Percentiles rank a stretch among this genome's conserved stretches.
Conservation (phyloP, 2,888 invertebrate genomes). For the Epinotia brunnichana region DNA sequence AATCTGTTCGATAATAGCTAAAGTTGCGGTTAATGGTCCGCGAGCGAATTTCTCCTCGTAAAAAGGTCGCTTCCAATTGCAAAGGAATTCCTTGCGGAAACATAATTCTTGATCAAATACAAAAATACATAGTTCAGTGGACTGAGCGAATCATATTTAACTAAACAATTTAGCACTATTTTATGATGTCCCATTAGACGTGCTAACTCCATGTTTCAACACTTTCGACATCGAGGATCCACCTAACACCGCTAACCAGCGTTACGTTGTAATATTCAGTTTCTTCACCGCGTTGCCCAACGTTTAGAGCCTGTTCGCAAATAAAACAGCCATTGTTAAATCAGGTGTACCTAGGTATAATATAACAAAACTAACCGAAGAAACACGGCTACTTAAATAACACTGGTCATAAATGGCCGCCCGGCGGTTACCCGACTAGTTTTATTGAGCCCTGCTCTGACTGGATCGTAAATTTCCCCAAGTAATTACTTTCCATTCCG, state of each 20-base stretch:
- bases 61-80: conserved; percentile 21
- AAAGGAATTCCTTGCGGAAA: conserved; percentile 22
- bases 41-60: conserved; percentile 28
- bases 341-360: conserved; percentile 40
- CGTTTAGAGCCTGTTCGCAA: conserved; percentile 36
- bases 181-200: conserved; percentile 39
- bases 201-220: conserved; percentile 39
- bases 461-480: conserved; percentile 76
- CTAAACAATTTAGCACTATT: conserved; percentile 25
- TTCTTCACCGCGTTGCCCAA: conserved; percentile 35
- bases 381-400: conserved; percentile 69
- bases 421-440: conserved; percentile 75
- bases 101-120: conserved; percentile 25
- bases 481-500: conserved; percentile 79
- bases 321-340: conserved; percentile 40
- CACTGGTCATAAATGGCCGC: conserved; percentile 70
- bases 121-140: conserved; percentile 30
- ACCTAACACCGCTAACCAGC: conserved; percentile 27
- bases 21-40: conserved; percentile 33
- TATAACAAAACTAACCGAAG: conserved; percentile 57
- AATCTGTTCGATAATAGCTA: conserved; percentile 35
- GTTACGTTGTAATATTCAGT: conserved; percentile 30
- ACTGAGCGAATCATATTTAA: conserved; percentile 15
- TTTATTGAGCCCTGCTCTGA: conserved; percentile 78
- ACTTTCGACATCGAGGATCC: conserved; percentile 34